Conservation (phyloP, 2,888 invertebrate genomes). For the Sinotaia quadrata region DNA sequence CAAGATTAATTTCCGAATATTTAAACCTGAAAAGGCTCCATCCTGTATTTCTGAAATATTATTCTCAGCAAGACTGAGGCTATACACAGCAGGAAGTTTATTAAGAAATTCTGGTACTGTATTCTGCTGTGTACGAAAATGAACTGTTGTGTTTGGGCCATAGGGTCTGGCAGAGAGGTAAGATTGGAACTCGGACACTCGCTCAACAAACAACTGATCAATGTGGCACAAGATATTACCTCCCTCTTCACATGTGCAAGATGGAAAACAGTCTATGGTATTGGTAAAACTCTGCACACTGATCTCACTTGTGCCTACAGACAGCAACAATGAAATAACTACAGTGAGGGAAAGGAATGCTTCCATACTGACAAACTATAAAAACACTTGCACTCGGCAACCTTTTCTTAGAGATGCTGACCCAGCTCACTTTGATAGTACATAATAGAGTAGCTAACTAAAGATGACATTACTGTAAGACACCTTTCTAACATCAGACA, state of each 20-base stretch:
- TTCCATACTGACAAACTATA: too few relatives aligned
- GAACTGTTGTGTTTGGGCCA: background rate
- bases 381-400: too few relatives aligned
- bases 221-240: background rate
- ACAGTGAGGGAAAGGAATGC: too few relatives aligned
- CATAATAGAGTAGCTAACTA: too few relatives aligned
- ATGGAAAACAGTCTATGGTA: background rate
- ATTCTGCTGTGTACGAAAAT: background rate
- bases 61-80: slow-evolving; percentile 33
- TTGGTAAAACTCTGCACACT: background rate
- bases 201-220: background rate
- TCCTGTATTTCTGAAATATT: slow-evolving; percentile 23
- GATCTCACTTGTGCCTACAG: background rate
- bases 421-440: too few relatives aligned
- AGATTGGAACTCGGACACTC: background rate
- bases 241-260: slow-evolving; percentile 6
- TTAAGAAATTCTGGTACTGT: slow-evolving; percentile 14
- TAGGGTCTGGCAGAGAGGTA: background rate
- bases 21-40: slow-evolving; percentile 25
- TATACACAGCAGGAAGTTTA: background rate
- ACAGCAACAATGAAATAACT: too few relatives aligned
- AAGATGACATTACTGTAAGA: too few relatives aligned
- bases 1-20: slow-evolving; percentile 40
- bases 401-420: too few relatives aligned
- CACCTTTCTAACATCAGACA: too few relatives aligned